These are phyloP conservation scores for Lepeophtheirus nordmannii DNA, from an alignment of 2,888 invertebrate species.

Conservation along the genomic window DNA sequence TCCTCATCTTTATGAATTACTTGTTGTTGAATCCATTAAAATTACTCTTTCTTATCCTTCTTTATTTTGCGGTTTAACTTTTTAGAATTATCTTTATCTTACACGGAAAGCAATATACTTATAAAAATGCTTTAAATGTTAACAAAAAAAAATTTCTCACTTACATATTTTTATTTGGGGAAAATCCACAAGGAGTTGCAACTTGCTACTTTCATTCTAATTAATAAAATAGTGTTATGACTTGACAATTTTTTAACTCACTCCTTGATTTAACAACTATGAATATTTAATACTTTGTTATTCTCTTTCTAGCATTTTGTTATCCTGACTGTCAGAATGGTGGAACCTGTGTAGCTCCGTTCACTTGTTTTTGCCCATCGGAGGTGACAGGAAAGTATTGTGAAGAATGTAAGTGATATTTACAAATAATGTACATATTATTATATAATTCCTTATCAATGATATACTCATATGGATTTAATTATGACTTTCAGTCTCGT, in stretches of 20 bases:
- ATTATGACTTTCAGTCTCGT: slow-evolving; percentile 6
- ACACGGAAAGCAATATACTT: no score
- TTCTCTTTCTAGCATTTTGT: slow-evolving; percentile 23
- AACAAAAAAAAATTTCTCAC: no score
- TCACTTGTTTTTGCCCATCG: slow-evolving; percentile 21
- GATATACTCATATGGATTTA: neutral
- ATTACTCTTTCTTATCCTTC: no score
- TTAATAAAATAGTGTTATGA: neutral
- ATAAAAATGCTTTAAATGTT: no score
- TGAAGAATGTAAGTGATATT: slow-evolving; percentile 16
- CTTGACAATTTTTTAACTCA: no score
- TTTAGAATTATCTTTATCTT: no score
- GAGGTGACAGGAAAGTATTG: slow-evolving; percentile 24
- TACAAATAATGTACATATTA: neutral
- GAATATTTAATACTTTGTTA: neutral
- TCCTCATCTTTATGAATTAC: no score
- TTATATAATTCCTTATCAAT: neutral
- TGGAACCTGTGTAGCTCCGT: slow-evolving; percentile 23
- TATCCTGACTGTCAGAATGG: slow-evolving; percentile 25
- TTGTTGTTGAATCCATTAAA: no score
- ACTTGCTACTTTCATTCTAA: neutral
- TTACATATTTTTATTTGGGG: no score
- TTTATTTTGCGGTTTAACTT: no score
- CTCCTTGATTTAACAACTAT: no score
- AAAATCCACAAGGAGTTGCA: no score